Conservation (phyloP, 2,113 vertebrate species). For the Pardalotus punctatus region DNA sequence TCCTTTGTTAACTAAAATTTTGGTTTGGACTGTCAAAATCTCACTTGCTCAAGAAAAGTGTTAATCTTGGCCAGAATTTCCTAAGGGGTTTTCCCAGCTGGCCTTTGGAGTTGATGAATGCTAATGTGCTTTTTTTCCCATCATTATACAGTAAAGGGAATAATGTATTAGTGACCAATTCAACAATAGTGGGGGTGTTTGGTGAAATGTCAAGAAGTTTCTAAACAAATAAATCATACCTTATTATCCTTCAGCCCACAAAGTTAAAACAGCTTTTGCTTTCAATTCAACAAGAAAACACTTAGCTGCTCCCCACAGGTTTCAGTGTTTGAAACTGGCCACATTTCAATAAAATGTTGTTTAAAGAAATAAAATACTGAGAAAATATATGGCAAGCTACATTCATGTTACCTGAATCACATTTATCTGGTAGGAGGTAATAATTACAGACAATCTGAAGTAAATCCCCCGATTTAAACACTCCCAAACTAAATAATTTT, state of each 20-base stretch:
- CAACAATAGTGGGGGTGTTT: constrained; percentile 30
- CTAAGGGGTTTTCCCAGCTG: neutral
- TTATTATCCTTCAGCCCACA: constrained; percentile 69
- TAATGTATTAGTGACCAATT: constrained; percentile 54
- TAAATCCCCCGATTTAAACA: constrained; percentile 1
- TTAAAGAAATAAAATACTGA: constrained; percentile 50
- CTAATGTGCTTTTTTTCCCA: constrained; percentile 3
- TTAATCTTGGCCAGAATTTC: constrained; percentile 54
- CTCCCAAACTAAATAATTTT: neutral
- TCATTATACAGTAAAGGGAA: constrained; percentile 49
- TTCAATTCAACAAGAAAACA: constrained; percentile 63
- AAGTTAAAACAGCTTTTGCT: constrained; percentile 70
- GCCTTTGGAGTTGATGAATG: constrained; percentile 41
- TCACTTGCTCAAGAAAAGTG: constrained; percentile 36
- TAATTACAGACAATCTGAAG: constrained; percentile 9
- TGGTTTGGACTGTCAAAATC: neutral
- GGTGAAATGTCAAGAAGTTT: constrained; percentile 41
- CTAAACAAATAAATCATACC: constrained; percentile 76
- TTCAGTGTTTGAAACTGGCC: constrained; percentile 60
- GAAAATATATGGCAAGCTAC: constrained; percentile 26
- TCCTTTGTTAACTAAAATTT: neutral
- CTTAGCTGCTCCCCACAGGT: constrained; percentile 65
- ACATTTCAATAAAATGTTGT: constrained; percentile 56
- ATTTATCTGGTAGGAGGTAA: neutral
- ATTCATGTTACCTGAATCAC: constrained; percentile 8